phyloP scores from a whole-genome alignment of 2,888 invertebrate genomes.

The Syrphus vitripennis region DNA sequence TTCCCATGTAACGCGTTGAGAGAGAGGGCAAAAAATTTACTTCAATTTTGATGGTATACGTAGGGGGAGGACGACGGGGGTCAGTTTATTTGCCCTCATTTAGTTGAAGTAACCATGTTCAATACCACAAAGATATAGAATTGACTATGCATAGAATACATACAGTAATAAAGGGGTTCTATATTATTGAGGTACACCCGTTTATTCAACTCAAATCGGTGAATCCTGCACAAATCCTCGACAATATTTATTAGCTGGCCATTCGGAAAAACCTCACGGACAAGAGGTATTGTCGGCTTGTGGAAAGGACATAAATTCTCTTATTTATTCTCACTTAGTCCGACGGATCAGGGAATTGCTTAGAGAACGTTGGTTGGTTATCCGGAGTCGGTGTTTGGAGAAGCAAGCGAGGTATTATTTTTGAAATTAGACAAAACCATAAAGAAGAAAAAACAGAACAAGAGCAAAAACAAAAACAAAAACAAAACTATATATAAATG shows the following conservation, averaged over 20 bases:
- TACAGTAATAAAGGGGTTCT: background rate
- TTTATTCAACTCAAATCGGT: constrained; percentile 57
- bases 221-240: constrained; percentile 41
- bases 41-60: constrained; percentile 48
- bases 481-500: constrained; percentile 9
- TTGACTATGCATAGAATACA: background rate
- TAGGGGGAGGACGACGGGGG: too few relatives aligned
- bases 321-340: constrained; percentile 53
- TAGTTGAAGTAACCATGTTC: constrained; percentile 34
- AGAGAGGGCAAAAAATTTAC: constrained; percentile 10
- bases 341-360: constrained; percentile 20
- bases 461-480: background rate
- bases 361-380: background rate
- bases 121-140: constrained; percentile 8
- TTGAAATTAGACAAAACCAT: constrained; percentile 34
- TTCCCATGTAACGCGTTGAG: background rate
- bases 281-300: constrained; percentile 63
- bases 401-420: constrained; percentile 8
- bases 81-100: constrained; percentile 54
- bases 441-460: background rate
- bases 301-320: constrained; percentile 53
- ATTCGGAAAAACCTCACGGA: constrained; percentile 65
- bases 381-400: background rate
- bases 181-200: constrained; percentile 12
- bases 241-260: constrained; percentile 67